Evolutionary conservation across 2,888 invertebrate genomes (phyloP).

Genomic region (Plagodis pulveraria): DNA sequence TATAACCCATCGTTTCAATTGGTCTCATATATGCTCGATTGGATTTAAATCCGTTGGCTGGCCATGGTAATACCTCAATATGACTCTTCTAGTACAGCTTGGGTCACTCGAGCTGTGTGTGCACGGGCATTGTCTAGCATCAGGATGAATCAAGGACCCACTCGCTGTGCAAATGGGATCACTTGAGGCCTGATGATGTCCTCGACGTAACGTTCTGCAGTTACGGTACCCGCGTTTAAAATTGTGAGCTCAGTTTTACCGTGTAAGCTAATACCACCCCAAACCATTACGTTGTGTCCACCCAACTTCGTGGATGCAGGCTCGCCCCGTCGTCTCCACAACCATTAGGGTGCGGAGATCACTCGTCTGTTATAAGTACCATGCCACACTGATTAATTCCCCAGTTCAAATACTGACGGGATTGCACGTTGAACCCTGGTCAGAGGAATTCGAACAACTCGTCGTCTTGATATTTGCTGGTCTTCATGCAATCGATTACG

Average conservation of each 20-base stretch:
- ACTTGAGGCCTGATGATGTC: too few species aligned
- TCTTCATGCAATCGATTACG: not conserved
- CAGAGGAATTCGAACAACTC: slow-evolving; percentile 1
- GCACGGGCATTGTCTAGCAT: too few species aligned
- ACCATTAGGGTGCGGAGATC: not conserved
- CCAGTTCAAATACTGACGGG: not conserved
- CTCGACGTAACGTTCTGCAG: too few species aligned
- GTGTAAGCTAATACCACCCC: not conserved
- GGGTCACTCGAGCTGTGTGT: too few species aligned
- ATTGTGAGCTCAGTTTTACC: not conserved
- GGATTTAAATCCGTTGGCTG: too few species aligned
- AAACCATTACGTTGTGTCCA: not conserved
- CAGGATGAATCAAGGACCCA: too few species aligned
- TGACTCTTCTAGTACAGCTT: too few species aligned
- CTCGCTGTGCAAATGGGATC: too few species aligned
- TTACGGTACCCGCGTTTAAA: too few species aligned
- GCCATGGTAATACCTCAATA: not conserved
- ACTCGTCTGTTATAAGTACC: not conserved
- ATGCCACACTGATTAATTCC: not conserved
- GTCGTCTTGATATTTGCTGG: not conserved
- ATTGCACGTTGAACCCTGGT: not conserved
- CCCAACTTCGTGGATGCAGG: not conserved
- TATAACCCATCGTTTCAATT: too few species aligned
- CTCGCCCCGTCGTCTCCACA: not conserved
- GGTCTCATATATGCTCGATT: too few species aligned